Evolutionary conservation across 35 echinoderm and acorn worm species (phyloP).

Genomic region (Lytechinus pictus): DNA sequence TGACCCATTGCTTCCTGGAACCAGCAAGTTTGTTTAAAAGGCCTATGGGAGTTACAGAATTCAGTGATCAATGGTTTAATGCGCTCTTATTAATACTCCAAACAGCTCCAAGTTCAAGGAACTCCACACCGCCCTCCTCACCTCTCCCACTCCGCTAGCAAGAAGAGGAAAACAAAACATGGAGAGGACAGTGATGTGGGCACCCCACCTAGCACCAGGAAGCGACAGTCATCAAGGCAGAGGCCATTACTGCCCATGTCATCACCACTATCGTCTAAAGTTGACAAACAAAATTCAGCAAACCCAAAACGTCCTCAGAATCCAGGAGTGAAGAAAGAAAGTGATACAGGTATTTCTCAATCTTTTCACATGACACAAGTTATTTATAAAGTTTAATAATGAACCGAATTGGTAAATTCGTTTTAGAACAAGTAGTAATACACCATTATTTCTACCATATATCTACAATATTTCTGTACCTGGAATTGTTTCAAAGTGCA

Average conservation of each 20-base stretch:
- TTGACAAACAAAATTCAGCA: neutral
- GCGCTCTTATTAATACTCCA: neutral
- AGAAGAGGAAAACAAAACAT: slow-evolving; percentile 20
- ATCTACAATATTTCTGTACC: too few species aligned
- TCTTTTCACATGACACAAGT: too few species aligned
- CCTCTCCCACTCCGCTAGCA: slow-evolving; percentile 39
- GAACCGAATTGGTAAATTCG: too few species aligned
- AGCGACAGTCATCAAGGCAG: slow-evolving; percentile 19
- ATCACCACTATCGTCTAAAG: slow-evolving; percentile 26
- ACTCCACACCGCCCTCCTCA: slow-evolving; percentile 12
- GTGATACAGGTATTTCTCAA: neutral
- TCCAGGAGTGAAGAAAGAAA: neutral
- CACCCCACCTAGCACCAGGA: slow-evolving; percentile 5
- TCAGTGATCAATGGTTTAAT: neutral
- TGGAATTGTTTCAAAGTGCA: too few species aligned
- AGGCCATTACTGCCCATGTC: neutral
- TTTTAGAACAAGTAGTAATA: too few species aligned
- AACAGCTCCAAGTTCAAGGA: neutral
- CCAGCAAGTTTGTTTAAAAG: too few species aligned
- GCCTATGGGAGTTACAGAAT: too few species aligned
- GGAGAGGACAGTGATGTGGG: neutral
- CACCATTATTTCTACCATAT: too few species aligned
- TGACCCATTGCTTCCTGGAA: too few species aligned
- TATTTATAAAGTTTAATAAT: too few species aligned
- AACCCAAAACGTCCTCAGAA: neutral